phyloP scores from a whole-genome alignment of 2,888 invertebrate genomes.

The Protonemura montana region DNA sequence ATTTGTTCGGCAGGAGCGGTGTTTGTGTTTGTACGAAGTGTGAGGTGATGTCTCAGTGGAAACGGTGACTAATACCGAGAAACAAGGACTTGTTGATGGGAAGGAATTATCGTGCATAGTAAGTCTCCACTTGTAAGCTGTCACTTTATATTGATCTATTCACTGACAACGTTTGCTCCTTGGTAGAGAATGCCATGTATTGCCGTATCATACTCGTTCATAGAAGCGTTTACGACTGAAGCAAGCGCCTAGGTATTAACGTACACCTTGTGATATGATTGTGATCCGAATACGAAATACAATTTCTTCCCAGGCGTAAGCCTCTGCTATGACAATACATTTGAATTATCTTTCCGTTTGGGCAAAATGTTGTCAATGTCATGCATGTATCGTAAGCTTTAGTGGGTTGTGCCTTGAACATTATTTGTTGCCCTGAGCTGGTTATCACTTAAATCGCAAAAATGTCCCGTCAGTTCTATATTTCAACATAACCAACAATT shows the following conservation, averaged over 20 bases:
- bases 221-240: not conserved
- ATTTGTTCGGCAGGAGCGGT: not conserved
- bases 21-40: not conserved
- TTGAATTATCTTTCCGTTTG: not conserved
- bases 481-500: not conserved
- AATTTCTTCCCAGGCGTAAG: not conserved
- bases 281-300: not conserved
- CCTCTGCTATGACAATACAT: not conserved
- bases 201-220: not conserved
- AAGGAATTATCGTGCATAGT: not conserved
- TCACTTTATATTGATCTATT: conserved; percentile 7
- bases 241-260: not conserved
- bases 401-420: not conserved
- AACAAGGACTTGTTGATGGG: not conserved
- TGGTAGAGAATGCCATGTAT: conserved; percentile 12
- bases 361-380: conserved; percentile 12
- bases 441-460: not conserved
- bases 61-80: not conserved
- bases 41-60: not conserved
- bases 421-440: not conserved
- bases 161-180: not conserved
- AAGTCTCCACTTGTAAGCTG: not conserved
- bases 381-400: not conserved
- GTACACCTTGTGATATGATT: not conserved
- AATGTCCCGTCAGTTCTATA: not conserved